These are phyloP conservation scores for Chirona hameri DNA, from an alignment of 2,888 invertebrate genomes.

Conservation along the genomic window DNA sequence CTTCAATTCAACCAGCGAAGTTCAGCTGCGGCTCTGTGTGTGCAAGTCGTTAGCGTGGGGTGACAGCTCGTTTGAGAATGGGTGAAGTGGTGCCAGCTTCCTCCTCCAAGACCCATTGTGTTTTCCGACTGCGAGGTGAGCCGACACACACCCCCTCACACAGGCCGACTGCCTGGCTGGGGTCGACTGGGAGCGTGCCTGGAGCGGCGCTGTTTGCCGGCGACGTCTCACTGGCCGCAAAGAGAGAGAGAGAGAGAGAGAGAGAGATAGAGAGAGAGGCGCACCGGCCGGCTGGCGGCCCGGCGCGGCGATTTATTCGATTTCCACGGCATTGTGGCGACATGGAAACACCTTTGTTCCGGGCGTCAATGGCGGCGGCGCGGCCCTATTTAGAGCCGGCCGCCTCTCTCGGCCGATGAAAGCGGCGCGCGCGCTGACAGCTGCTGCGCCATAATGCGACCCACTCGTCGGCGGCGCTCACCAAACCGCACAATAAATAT, in stretches of 20 bases:
- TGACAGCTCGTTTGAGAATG: too few species aligned
- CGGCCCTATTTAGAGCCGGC: not conserved
- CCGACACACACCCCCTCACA: not conserved
- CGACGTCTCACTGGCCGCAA: not conserved
- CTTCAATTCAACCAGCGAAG: too few species aligned
- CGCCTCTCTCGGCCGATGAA: not conserved
- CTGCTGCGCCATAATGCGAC: conserved; percentile 2
- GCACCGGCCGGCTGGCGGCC: not conserved
- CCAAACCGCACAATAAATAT: conserved; percentile 26
- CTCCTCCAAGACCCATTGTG: too few species aligned
- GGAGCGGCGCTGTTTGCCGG: not conserved
- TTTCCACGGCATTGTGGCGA: conserved; percentile 25
- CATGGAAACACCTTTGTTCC: conserved; percentile 27
- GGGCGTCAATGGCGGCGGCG: not conserved
- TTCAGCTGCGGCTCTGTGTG: too few species aligned
- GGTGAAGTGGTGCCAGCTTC: too few species aligned
- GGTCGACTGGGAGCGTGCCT: not conserved
- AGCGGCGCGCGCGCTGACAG: conserved; percentile 10
- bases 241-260: too few species aligned
- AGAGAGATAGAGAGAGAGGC: too few species aligned
- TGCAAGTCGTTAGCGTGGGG: too few species aligned
- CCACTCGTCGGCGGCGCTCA: conserved; percentile 11
- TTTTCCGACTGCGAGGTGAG: too few species aligned
- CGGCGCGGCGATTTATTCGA: conserved; percentile 7
- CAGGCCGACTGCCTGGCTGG: too few species aligned